phyloP scores from a whole-genome alignment of 2,113 vertebrate genomes.

The Xerus inauris region DNA sequence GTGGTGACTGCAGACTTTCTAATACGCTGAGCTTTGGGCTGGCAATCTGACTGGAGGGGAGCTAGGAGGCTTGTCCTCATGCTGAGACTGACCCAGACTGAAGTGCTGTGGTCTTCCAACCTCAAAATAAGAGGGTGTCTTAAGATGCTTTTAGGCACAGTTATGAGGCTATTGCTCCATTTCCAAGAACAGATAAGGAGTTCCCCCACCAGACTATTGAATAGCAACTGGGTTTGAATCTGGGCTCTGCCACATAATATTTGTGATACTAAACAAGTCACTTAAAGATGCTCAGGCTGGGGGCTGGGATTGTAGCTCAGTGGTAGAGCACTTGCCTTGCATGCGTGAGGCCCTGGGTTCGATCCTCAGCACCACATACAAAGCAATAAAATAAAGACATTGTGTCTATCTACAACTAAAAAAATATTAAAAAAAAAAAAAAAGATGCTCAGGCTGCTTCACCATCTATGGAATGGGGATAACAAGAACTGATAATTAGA shows the following conservation, averaged over 20 bases:
- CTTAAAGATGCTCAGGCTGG: no score
- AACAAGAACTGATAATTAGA: rapidly evolving
- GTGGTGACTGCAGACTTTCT: not conserved
- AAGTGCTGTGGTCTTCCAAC: not conserved
- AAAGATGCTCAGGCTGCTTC: not conserved
- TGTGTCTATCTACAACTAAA: no score
- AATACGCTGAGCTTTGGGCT: not conserved
- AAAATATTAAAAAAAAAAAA: no score
- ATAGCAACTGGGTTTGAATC: not conserved
- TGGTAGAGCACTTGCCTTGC: no score
- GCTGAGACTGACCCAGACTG: no score
- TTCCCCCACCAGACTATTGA: not conserved
- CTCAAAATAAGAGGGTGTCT: not conserved
- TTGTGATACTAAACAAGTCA: not conserved
- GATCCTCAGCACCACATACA: no score
- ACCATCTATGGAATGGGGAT: not conserved
- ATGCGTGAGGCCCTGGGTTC: no score
- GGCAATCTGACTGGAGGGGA: not conserved
- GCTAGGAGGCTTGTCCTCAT: not conserved
- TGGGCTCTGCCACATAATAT: not conserved
- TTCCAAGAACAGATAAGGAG: not conserved
- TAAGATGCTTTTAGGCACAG: not conserved
- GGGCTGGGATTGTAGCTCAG: no score
- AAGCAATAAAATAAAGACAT: no score
- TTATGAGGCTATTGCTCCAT: not conserved